Base-by-base conservation (phyloP, 2,888 invertebrate species). In the Troilus luridus region DNA sequence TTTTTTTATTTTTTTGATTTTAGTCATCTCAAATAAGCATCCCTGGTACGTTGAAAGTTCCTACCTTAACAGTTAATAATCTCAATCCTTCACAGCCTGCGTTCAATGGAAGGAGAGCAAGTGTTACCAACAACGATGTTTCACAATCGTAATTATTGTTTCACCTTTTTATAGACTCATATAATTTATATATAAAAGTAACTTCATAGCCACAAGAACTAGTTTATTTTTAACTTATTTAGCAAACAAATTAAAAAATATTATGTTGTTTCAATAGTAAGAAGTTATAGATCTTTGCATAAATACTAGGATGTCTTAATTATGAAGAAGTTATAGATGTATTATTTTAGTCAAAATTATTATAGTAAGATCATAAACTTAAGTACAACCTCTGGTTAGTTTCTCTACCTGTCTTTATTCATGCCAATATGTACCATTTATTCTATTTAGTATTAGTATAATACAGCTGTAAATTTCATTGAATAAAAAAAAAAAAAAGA, bases 41-140 rank as follows among this genome's bases (percentile, higher is more conserved):
- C 93, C 96, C 96, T 91, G 96, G 96, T 14, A 94, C 97, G 91
- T 94, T 97, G 89, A 97, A 96, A 93, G 96, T 96, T 24, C 96
- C 96, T 17, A 94, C 94, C 93, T 93, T 94, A 91, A 92, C 94
- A 91, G 93, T 94, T 24, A 94, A 94, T 92, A 94, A 94, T 93
- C 93, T 94, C n/a, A 93, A 93, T 89, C 93, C 93, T 56, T 93
- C 93, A 88, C 94, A 94, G 92, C 93, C 93, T 88, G 92, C 92
- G 88, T 91, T 91, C 58, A 90, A 77, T 89, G 92, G 92, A 17
- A 91, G 92, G 62, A 90, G 92, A 64, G 91, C 91, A 8, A 92
- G 91, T 59, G 88, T 92, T 41, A 88, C 90, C 77, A 92, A 92
- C 88, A 92, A 91, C 64, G 92, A 92, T 17, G 92, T 85, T 64